These are phyloP conservation scores for Catajapyx aquilonaris DNA, from an alignment of 1,140 invertebrate species.

Conservation along the genomic window DNA sequence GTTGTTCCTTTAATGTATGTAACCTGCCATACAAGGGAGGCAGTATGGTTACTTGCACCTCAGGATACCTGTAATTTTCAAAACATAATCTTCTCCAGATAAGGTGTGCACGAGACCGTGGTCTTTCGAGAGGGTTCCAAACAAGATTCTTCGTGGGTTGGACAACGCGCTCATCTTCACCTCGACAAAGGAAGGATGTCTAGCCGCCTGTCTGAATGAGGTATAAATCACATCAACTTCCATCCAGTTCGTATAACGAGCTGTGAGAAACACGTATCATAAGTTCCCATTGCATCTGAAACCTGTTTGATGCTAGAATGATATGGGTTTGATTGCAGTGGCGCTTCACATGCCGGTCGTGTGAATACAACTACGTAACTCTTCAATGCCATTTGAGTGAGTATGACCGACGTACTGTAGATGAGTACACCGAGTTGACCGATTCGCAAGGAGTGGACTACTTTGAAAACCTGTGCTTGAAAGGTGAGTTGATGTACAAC, in stretches of 20 bases:
- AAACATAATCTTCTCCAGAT: constrained; percentile 36
- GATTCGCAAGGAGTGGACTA: constrained; percentile 82
- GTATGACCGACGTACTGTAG: constrained; percentile 62
- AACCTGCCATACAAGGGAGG: too few relatives aligned
- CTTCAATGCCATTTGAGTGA: constrained; percentile 76
- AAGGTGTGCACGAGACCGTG: constrained; percentile 76
- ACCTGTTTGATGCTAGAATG: too few relatives aligned
- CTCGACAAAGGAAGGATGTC: constrained; percentile 78
- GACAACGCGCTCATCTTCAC: constrained; percentile 84
- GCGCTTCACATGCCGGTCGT: constrained; percentile 73
- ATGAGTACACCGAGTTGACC: constrained; percentile 60
- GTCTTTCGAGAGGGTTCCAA: constrained; percentile 81
- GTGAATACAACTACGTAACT: constrained; percentile 83
- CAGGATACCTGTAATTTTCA: too few relatives aligned
- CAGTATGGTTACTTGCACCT: too few relatives aligned
- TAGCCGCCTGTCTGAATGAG: constrained; percentile 79
- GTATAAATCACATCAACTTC: too few relatives aligned
- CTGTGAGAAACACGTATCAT: too few relatives aligned
- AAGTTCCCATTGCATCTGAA: too few relatives aligned
- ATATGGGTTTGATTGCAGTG: constrained; percentile 33
- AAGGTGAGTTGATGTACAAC: too few relatives aligned
- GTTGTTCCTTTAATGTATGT: too few relatives aligned
- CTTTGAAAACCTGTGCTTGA: constrained; percentile 85
- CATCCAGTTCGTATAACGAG: too few relatives aligned
- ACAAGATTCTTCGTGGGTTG: constrained; percentile 68